A percentile compares a stretch with the other conserved stretches of the same genome.
Conservation (phyloP, 2,888 invertebrate genomes). For the Drosophila neonasuta region DNA sequence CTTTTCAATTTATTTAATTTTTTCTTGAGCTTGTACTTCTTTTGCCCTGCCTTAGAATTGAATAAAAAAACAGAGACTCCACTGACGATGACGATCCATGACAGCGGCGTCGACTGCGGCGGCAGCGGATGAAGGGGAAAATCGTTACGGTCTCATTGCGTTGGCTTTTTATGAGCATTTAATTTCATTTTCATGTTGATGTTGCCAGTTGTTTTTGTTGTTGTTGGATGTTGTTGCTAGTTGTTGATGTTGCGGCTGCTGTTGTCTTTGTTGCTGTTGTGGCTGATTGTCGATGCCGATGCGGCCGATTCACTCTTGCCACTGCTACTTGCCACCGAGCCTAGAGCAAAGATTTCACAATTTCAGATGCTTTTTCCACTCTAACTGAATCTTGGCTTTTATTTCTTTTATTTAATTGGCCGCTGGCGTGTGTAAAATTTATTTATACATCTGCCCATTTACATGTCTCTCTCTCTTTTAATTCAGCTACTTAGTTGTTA, state of each 20-base stretch:
- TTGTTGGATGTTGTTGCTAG: constrained; percentile 21
- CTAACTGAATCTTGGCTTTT: constrained; percentile 35
- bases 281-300: constrained; percentile 16
- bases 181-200: constrained; percentile 67
- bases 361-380: constrained; percentile 53
- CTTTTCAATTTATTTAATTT: constrained; percentile 8
- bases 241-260: constrained; percentile 7
- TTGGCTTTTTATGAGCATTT: constrained; percentile 61
- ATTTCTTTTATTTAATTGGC: constrained; percentile 49
- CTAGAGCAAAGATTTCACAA: constrained; percentile 59
- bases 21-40: background rate
- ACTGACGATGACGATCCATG: constrained; percentile 9
- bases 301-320: constrained; percentile 18
- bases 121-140: constrained; percentile 45
- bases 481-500: background rate
- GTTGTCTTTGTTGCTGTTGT: constrained; percentile 2
- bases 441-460: constrained; percentile 28
- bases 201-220: constrained; percentile 17
- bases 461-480: background rate
- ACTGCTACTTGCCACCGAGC: constrained; percentile 23
- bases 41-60: constrained; percentile 19
- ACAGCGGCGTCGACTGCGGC: background rate
- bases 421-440: constrained; percentile 42
- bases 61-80: constrained; percentile 1
- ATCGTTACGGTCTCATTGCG: constrained; percentile 73